These are phyloP conservation scores for Zhuqinia jingwanae DNA, from an alignment of 2,888 invertebrate species.

Conservation along the genomic window DNA sequence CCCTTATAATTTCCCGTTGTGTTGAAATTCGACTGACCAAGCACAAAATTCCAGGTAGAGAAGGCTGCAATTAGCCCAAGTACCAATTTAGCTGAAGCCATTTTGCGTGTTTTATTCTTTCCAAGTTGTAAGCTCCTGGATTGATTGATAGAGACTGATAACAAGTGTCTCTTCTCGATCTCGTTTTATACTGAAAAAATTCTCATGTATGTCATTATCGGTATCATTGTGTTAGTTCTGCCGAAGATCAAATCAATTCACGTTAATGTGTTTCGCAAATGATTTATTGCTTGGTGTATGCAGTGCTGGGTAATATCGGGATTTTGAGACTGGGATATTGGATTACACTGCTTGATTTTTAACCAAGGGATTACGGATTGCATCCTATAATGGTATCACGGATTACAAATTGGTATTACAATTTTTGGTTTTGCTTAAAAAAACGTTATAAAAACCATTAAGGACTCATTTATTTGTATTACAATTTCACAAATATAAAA, in stretches of 20 bases:
- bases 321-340: no score
- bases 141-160: neutral
- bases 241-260: neutral
- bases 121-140: neutral
- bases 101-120: neutral
- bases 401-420: no score
- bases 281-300: no score
- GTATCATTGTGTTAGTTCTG: neutral
- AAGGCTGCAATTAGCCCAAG: slow-evolving; percentile 4
- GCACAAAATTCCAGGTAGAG: slow-evolving; percentile 5
- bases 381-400: no score
- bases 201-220: neutral
- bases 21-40: slow-evolving; percentile 55
- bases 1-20: slow-evolving; percentile 48
- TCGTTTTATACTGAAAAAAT: slow-evolving; percentile 12
- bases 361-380: no score
- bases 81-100: neutral
- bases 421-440: no score
- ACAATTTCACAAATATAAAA: no score
- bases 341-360: no score
- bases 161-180: neutral
- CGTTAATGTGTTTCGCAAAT: neutral
- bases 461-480: no score
- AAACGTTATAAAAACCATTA: no score
- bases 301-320: no score